A percentile compares a stretch with the other conserved stretches of the same genome.
phyloP scores from a whole-genome alignment of 2,113 vertebrate species.

The Argyrosomus japonicus region DNA sequence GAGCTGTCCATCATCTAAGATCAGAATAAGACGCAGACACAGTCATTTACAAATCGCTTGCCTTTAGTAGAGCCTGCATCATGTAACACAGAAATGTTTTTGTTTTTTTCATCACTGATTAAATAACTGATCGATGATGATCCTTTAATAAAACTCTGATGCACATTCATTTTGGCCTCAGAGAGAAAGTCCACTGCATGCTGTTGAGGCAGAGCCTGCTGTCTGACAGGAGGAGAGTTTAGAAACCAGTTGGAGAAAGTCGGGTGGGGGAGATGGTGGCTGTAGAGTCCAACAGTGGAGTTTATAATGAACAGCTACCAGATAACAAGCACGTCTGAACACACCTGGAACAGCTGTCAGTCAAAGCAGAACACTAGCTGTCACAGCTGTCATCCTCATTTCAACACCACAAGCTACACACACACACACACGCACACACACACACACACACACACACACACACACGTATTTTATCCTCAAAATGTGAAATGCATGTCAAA shows the following conservation, averaged over 20 bases:
- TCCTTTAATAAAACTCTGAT: background rate
- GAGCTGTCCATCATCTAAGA: background rate
- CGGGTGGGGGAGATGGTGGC: background rate
- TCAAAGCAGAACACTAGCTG: background rate
- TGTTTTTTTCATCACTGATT: background rate
- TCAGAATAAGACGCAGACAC: background rate
- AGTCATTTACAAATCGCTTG: too few species aligned
- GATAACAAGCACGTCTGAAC: constrained; percentile 24
- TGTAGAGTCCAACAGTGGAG: background rate
- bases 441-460: background rate
- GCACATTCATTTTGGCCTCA: background rate
- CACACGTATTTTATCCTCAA: too few species aligned
- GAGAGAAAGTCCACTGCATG: background rate
- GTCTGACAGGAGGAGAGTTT: background rate
- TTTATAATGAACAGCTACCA: constrained; percentile 15
- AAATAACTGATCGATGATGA: background rate
- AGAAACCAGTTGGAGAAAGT: background rate
- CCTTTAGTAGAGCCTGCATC: too few species aligned
- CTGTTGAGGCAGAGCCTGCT: background rate
- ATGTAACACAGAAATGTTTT: too few species aligned
- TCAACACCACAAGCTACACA: background rate
- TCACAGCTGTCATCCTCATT: background rate
- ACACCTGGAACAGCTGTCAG: constrained; percentile 15
- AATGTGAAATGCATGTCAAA: too few species aligned
- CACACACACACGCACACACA: background rate